phyloP scores from a whole-genome alignment of 1,140 invertebrate species.

The Harpegnathos saltator region DNA sequence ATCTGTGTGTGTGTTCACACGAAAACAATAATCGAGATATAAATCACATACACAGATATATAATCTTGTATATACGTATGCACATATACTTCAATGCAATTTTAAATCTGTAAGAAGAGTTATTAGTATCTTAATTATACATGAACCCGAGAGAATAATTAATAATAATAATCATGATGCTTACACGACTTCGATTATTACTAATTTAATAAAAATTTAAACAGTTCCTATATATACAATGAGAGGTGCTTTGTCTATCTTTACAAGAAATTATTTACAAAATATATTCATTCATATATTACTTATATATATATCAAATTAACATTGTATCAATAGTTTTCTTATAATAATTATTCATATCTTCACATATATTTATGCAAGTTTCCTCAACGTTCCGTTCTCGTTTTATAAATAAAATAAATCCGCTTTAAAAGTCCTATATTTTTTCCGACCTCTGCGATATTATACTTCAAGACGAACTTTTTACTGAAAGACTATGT shows the following conservation, averaged over 20 bases:
- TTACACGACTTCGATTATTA: slow-evolving; percentile 79
- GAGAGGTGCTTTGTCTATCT: slow-evolving; percentile 79
- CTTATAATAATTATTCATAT: slow-evolving; percentile 71
- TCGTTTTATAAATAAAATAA: slow-evolving; percentile 82
- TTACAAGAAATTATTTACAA: slow-evolving; percentile 86
- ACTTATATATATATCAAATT: slow-evolving; percentile 83
- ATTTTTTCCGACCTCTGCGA: slow-evolving; percentile 67
- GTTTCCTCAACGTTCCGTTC: slow-evolving; percentile 73
- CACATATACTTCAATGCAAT: slow-evolving; percentile 62
- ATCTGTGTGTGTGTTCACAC: slow-evolving; percentile 71
- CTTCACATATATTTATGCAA: slow-evolving; percentile 75
- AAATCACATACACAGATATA: slow-evolving; percentile 74
- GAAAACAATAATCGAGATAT: slow-evolving; percentile 79
- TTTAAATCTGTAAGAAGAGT: slow-evolving; percentile 70
- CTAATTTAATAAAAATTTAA: slow-evolving; percentile 83
- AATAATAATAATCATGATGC: slow-evolving; percentile 77
- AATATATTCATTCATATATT: slow-evolving; percentile 85
- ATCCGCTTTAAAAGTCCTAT: slow-evolving; percentile 75
- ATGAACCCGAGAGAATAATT: slow-evolving; percentile 76
- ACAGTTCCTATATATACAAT: slow-evolving; percentile 82
- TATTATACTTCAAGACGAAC: slow-evolving; percentile 71
- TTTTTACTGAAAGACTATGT: slow-evolving; percentile 76
- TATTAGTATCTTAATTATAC: slow-evolving; percentile 74
- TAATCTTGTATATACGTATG: slow-evolving; percentile 72
- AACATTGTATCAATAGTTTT: slow-evolving; percentile 82